A percentile compares a stretch with the other conserved stretches of the same genome.
These are phyloP conservation scores for Drosophila meridionalis DNA, from an alignment of 2,888 invertebrate species.

Conservation along the genomic window DNA sequence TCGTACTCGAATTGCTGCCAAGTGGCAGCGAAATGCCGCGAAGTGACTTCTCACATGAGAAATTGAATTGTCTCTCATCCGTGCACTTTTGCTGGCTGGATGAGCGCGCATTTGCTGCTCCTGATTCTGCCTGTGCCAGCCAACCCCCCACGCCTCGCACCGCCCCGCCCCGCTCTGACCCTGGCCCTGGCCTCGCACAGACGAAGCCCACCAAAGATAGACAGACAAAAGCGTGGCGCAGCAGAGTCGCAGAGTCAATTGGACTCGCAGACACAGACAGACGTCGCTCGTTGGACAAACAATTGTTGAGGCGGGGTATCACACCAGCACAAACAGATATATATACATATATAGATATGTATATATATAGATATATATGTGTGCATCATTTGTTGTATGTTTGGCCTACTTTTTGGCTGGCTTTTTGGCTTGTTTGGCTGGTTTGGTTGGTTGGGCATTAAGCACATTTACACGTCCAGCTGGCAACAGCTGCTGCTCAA, in stretches of 20 bases:
- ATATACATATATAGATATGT: background rate
- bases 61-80: constrained; percentile 66
- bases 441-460: constrained; percentile 47
- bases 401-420: constrained; percentile 66
- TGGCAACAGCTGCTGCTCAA: constrained; percentile 73
- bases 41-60: constrained; percentile 60
- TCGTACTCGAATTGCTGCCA: constrained; percentile 38
- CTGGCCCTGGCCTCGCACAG: constrained; percentile 31
- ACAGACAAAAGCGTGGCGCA: constrained; percentile 44
- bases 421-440: constrained; percentile 40
- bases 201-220: constrained; percentile 35
- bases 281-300: constrained; percentile 48
- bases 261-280: constrained; percentile 35
- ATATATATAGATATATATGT: constrained; percentile 3
- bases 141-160: background rate
- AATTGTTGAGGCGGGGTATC: constrained; percentile 42
- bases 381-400: constrained; percentile 52
- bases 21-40: constrained; percentile 59
- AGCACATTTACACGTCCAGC: constrained; percentile 72
- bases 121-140: background rate
- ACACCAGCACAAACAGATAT: background rate
- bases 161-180: background rate
- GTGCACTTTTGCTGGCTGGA: constrained; percentile 42
- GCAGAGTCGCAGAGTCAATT: constrained; percentile 39
- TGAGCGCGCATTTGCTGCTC: constrained; percentile 48